Evolutionary conservation across 2,888 invertebrate species (phyloP).

Genomic region (Sceliomorpha sp.): DNA sequence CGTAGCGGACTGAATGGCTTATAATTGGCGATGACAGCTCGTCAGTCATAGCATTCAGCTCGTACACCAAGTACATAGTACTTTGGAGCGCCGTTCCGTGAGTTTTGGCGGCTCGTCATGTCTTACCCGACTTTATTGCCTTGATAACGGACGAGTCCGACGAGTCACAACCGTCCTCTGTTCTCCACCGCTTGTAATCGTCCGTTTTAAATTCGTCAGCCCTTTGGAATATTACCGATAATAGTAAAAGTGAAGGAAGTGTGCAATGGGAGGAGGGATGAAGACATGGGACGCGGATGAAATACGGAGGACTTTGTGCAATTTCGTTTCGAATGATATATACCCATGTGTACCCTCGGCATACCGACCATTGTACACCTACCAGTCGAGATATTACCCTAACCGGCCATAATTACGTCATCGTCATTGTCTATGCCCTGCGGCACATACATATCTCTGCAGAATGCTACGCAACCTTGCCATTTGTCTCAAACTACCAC

Average conservation of each 20-base stretch:
- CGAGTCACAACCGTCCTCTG: too few relatives aligned
- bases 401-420: constrained; percentile 75
- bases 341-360: constrained; percentile 53
- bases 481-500: constrained; percentile 42
- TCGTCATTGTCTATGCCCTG: constrained; percentile 70
- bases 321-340: constrained; percentile 51
- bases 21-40: constrained; percentile 77
- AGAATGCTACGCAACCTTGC: constrained; percentile 58
- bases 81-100: constrained; percentile 34
- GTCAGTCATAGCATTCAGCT: constrained; percentile 60
- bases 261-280: too few relatives aligned
- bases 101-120: constrained; percentile 42
- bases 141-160: too few relatives aligned
- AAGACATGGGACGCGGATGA: too few relatives aligned
- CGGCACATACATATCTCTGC: constrained; percentile 54
- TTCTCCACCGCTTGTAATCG: too few relatives aligned
- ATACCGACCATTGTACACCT: constrained; percentile 67
- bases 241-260: too few relatives aligned
- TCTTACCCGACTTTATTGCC: constrained; percentile 39
- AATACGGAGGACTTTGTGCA: constrained; percentile 27
- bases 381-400: constrained; percentile 71
- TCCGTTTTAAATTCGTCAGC: too few relatives aligned
- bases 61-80: constrained; percentile 42
- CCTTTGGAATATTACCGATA: too few relatives aligned
- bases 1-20: constrained; percentile 72